Base-by-base conservation (phyloP, 2,797 vertebrate genomes). In the Melanotaenia nigrans region DNA sequence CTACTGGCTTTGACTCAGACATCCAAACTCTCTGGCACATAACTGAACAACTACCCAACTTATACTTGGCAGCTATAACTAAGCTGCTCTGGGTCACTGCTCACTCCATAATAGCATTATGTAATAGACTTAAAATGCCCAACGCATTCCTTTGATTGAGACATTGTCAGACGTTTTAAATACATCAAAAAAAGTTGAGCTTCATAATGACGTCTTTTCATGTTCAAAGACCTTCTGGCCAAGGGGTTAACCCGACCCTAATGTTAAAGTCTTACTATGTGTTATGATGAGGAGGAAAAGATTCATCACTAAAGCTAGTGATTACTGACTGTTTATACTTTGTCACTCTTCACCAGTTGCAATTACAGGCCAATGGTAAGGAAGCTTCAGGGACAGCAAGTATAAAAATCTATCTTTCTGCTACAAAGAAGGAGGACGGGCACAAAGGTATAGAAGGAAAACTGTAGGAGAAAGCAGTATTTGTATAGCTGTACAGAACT, bases 311-410 rank as follows among this genome's bases (percentile, higher is more conserved):
- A 54, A 68, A 40, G 45, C 14, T 13, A 54, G 71, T 81, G 87
- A 92, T 90, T 85, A 89, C 53, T 73, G 73, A 61, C 82, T 86
- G 87, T 84, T 77, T 5, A 0, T 86, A 87, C 89, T 89, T 92
- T 24, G 92, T 90, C 88, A 89, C 87, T 71, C 66, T 79, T 58
- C 75, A 62, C 85, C 85, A 51, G 40, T 63, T 24, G 30, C 4
- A 36, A 40, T 3, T 86, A 89, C 68, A 89, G 84, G 68, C 65
- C 40, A 70, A 45, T 58, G 71, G 61, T 61, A 45, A 68, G 56
- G 49, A 81, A 79, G 82, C 79, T 71, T 77, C 68, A 78, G 77
- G 70, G 61, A 78, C 56, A 74, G 56, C 70, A 66, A 73, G 67
- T 73, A 57, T 68, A 45, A 24, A 60, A 51, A 56, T 61, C 38